phyloP scores from a whole-genome alignment of 53 echinoderm and acorn worm genomes.

The Arbacia lixula region DNA sequence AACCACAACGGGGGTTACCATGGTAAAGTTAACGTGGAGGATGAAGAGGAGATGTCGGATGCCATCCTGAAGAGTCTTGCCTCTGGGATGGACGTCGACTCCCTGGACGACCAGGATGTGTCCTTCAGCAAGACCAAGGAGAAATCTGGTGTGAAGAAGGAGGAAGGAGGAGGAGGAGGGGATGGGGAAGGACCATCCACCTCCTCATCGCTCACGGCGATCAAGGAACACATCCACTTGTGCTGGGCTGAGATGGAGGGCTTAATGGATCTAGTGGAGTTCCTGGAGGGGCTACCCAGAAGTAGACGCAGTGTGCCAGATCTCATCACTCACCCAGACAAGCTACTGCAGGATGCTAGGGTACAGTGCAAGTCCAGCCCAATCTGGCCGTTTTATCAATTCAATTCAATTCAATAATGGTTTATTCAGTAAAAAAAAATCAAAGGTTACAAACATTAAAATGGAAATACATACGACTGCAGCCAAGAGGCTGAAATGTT shows the following conservation, averaged over 20 bases:
- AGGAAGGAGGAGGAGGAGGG: constrained; percentile 34
- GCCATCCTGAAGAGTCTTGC: constrained; percentile 38
- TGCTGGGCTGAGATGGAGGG: constrained; percentile 82
- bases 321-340: constrained; percentile 80
- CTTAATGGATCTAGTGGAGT: constrained; percentile 64
- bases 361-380: too few species aligned
- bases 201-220: background rate
- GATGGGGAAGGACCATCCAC: constrained; percentile 36
- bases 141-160: background rate
- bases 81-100: constrained; percentile 47
- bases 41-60: constrained; percentile 46
- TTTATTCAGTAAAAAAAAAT: too few species aligned
- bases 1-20: background rate
- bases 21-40: constrained; percentile 37
- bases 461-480: too few species aligned
- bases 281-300: constrained; percentile 74
- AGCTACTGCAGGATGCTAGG: constrained; percentile 79
- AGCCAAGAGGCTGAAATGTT: too few species aligned
- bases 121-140: background rate
- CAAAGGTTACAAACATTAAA: too few species aligned
- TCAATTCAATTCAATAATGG: too few species aligned
- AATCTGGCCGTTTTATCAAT: too few species aligned
- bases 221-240: constrained; percentile 60
- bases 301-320: constrained; percentile 78
- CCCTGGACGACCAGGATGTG: constrained; percentile 43